Evolutionary conservation across 2,113 vertebrate genomes (phyloP).

Genomic region (Microcebus ravelobensis): DNA sequence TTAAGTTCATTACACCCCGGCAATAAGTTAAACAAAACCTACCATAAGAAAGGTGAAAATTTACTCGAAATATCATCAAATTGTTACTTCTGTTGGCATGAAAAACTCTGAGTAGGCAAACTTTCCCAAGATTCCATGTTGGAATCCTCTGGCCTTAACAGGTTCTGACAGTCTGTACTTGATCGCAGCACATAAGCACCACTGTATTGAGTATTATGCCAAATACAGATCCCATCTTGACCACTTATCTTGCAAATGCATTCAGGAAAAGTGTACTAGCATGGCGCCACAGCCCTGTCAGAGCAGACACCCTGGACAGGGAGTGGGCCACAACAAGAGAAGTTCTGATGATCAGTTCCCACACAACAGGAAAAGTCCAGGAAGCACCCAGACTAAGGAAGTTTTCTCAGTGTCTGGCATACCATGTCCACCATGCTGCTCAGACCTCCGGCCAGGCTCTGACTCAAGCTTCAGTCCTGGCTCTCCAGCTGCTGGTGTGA

Average conservation of each 20-base stretch:
- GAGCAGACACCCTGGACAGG: not conserved
- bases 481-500: not conserved
- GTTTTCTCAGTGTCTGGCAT: not conserved
- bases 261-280: not conserved
- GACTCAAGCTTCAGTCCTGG: not conserved
- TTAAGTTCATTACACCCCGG: not conserved
- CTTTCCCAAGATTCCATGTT: not conserved
- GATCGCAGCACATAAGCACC: not conserved
- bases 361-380: not conserved
- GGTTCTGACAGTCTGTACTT: not conserved
- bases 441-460: not conserved
- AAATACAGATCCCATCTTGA: not conserved
- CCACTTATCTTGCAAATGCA: not conserved
- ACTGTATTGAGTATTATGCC: not conserved
- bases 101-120: not conserved
- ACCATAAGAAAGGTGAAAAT: not conserved
- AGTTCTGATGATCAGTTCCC: not conserved
- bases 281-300: not conserved
- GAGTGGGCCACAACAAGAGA: not conserved
- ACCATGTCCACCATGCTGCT: rapidly evolving
- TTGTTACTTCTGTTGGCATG: not conserved
- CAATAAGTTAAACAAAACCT: not conserved
- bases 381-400: not conserved
- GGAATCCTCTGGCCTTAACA: not conserved
- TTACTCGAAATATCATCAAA: not conserved